phyloP scores from a whole-genome alignment of 2,113 vertebrate genomes.

The Chamaea fasciata region DNA sequence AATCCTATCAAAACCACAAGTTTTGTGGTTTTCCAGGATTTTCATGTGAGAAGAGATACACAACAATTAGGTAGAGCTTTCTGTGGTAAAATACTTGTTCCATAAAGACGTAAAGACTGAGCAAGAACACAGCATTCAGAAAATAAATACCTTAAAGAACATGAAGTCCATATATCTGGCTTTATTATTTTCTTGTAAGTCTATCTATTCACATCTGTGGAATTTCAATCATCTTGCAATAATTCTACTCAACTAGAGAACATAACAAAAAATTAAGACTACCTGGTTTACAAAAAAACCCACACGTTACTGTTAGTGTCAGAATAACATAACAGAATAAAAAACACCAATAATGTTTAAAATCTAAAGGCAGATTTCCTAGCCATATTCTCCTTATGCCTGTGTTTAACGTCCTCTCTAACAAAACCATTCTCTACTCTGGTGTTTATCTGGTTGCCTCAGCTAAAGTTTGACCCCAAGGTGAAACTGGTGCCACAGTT shows the following conservation, averaged over 20 bases:
- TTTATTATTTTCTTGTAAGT: background rate
- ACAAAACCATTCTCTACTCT: background rate
- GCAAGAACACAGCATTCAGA: background rate
- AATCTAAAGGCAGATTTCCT: background rate
- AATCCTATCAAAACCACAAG: background rate
- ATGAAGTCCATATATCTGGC: background rate
- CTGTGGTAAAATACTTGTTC: background rate
- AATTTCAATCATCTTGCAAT: background rate
- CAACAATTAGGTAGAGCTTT: background rate
- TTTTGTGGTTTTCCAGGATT: background rate
- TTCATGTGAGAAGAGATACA: background rate
- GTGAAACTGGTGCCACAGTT: background rate
- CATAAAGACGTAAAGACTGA: background rate
- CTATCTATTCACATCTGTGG: background rate
- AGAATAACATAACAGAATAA: background rate
- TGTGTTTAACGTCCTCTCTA: background rate
- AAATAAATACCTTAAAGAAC: background rate
- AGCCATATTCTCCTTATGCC: background rate
- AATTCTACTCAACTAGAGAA: background rate
- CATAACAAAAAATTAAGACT: background rate
- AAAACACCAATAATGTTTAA: background rate
- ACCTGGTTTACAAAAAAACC: background rate
- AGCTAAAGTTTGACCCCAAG: background rate
- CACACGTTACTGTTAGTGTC: background rate
- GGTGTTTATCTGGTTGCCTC: background rate